phyloP scores from a whole-genome alignment of 1,140 invertebrate species.

The Nymphalis io region DNA sequence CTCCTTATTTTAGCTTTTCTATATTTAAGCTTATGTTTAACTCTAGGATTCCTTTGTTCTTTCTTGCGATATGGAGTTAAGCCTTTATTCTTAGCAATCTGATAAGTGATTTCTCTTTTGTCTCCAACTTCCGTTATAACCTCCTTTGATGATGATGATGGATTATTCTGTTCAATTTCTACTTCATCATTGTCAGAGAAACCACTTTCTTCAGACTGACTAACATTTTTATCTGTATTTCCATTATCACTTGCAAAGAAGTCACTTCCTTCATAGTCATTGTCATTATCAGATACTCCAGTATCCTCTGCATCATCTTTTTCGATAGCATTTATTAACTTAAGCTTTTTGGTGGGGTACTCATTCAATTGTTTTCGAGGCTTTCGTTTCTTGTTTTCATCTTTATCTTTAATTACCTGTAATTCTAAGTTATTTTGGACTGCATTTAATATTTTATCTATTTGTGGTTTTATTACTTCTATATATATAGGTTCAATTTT shows the following conservation, averaged over 20 bases:
- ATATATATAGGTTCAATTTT: constrained; percentile 87
- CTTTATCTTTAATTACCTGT: constrained; percentile 55
- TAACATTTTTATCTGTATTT: constrained; percentile 48
- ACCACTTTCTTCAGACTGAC: constrained; percentile 73
- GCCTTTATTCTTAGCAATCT: constrained; percentile 98
- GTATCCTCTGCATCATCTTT: constrained; percentile 73
- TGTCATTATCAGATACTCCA: constrained; percentile 67
- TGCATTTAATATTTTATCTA: constrained; percentile 82
- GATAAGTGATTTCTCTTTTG: constrained; percentile 93
- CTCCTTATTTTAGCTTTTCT: constrained; percentile 93
- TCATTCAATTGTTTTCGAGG: constrained; percentile 49
- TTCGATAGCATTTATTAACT: constrained; percentile 67
- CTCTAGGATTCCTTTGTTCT: constrained; percentile 94
- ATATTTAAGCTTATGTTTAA: constrained; percentile 95
- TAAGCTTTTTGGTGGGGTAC: constrained; percentile 71
- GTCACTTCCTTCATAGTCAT: constrained; percentile 61
- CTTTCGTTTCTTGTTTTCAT: constrained; percentile 60
- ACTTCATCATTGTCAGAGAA: constrained; percentile 67
- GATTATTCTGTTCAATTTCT: constrained; percentile 64
- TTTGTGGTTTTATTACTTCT: constrained; percentile 83
- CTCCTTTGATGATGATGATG: constrained; percentile 53
- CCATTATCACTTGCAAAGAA: constrained; percentile 63
- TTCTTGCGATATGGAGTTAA: constrained; percentile 94
- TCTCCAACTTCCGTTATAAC: constrained; percentile 63
- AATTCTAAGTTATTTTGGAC: constrained; percentile 78